Percentiles rank a stretch among this genome's conserved stretches.
phyloP scores from a whole-genome alignment of 2,113 vertebrate genomes.

The Nicator chloris region DNA sequence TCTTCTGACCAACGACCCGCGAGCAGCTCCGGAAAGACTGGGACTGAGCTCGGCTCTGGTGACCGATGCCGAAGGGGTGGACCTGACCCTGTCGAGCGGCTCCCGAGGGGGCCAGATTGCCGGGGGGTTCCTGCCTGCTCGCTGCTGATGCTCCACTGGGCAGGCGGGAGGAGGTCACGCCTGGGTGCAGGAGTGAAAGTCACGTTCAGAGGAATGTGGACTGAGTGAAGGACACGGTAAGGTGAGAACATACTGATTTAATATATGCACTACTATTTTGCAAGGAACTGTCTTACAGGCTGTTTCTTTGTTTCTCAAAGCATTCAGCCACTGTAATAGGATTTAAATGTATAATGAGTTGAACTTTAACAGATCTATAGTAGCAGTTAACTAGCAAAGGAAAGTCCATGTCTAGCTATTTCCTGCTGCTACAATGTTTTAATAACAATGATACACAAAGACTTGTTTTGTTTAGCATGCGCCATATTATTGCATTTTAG shows the following conservation, averaged over 20 bases:
- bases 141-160: neutral
- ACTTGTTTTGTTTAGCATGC: slow-evolving; percentile 38
- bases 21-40: neutral
- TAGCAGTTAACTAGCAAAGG: neutral
- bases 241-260: neutral
- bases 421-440: slow-evolving; percentile 47
- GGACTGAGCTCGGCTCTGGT: neutral
- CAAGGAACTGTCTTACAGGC: neutral
- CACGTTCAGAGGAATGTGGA: neutral
- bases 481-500: neutral
- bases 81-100: neutral
- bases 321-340: neutral
- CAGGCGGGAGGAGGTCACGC: neutral
- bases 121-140: neutral
- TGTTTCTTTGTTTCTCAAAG: neutral
- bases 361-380: slow-evolving; percentile 5
- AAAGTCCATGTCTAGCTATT: neutral
- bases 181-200: neutral
- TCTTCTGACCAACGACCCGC: neutral
- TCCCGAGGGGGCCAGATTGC: neutral
- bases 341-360: slow-evolving; percentile 10
- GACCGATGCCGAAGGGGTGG: neutral
- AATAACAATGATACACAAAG: slow-evolving; percentile 42
- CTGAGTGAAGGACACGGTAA: neutral
- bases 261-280: neutral